A percentile compares a stretch with the other conserved stretches of the same genome.
Evolutionary conservation across 2,113 vertebrate genomes (phyloP).

Genomic region (Blennius ocellaris): DNA sequence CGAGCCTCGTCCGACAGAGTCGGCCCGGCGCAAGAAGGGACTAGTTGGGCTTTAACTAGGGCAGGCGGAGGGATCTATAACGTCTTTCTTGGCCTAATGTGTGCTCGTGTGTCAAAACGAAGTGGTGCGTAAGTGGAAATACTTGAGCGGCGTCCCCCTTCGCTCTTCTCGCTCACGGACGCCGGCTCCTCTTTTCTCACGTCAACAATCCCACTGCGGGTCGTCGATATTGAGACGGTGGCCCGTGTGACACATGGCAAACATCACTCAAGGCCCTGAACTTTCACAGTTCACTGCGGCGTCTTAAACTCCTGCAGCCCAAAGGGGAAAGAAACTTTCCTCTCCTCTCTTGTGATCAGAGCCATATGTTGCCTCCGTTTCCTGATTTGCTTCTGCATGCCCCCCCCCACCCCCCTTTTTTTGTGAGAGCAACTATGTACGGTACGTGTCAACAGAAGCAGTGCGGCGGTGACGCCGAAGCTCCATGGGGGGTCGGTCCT

Average conservation of each 20-base stretch:
- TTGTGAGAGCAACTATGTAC: conserved; percentile 10
- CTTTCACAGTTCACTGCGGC: conserved; percentile 43
- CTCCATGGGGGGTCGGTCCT: conserved; percentile 33
- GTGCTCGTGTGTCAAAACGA: conserved; percentile 33
- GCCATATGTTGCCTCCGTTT: conserved; percentile 46
- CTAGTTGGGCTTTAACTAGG: conserved; percentile 4
- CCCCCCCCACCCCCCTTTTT: background rate
- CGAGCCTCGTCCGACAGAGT: conserved; percentile 28
- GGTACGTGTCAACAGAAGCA: conserved; percentile 49
- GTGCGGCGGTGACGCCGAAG: conserved; percentile 4
- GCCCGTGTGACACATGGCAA: conserved; percentile 23
- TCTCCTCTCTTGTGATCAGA: conserved; percentile 47
- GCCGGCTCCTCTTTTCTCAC: background rate
- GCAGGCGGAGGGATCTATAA: background rate
- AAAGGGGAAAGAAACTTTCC: conserved; percentile 36
- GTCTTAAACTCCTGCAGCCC: conserved; percentile 12
- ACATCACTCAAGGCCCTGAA: conserved; percentile 32
- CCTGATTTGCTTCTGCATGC: conserved; percentile 21
- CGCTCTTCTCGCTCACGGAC: background rate
- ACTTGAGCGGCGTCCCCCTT: conserved; percentile 21
- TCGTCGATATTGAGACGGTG: conserved; percentile 10
- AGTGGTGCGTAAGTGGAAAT: conserved; percentile 41
- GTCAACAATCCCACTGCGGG: conserved; percentile 1
- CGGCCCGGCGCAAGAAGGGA: background rate
- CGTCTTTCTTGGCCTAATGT: background rate